These are phyloP conservation scores for Diogma glabrata DNA, from an alignment of 2,888 invertebrate species.

Conservation along the genomic window DNA sequence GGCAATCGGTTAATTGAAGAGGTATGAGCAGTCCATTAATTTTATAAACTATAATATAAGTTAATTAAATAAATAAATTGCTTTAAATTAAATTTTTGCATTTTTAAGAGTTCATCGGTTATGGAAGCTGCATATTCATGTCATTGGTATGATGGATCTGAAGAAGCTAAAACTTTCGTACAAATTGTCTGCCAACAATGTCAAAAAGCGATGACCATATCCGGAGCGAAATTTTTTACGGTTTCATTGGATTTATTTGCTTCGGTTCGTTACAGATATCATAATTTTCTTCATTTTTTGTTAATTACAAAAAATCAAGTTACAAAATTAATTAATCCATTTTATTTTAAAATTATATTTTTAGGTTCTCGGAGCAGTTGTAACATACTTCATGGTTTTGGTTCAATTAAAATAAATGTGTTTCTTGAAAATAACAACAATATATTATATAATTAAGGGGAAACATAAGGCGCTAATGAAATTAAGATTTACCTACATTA, in stretches of 20 bases:
- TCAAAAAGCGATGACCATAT: slow-evolving; percentile 80
- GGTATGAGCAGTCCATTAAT: no score
- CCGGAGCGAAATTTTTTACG: slow-evolving; percentile 81
- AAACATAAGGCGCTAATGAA: no score
- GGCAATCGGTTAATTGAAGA: slow-evolving; percentile 80
- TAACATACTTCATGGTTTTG: slow-evolving; percentile 86
- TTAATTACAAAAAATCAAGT: neutral
- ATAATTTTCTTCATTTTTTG: neutral
- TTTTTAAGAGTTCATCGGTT: slow-evolving; percentile 81
- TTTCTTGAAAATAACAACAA: no score
- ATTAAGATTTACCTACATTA: no score
- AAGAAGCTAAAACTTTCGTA: slow-evolving; percentile 81
- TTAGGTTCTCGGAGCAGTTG: slow-evolving; percentile 76
- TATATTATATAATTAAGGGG: no score
- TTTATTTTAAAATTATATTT: slow-evolving; percentile 22
- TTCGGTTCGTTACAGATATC: slow-evolving; percentile 48
- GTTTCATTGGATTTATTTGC: slow-evolving; percentile 79
- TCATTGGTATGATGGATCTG: slow-evolving; percentile 83
- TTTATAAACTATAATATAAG: slow-evolving; percentile 6
- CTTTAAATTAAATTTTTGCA: no score
- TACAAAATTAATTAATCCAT: neutral
- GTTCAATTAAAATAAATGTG: slow-evolving; percentile 72
- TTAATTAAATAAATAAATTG: slow-evolving; percentile 4
- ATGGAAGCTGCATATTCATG: slow-evolving; percentile 88
- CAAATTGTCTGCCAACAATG: slow-evolving; percentile 86